Percentiles rank a stretch among this genome's conserved stretches.
Evolutionary conservation across 2,113 vertebrate species (phyloP).

Genomic region (Gambusia holbrooki): DNA sequence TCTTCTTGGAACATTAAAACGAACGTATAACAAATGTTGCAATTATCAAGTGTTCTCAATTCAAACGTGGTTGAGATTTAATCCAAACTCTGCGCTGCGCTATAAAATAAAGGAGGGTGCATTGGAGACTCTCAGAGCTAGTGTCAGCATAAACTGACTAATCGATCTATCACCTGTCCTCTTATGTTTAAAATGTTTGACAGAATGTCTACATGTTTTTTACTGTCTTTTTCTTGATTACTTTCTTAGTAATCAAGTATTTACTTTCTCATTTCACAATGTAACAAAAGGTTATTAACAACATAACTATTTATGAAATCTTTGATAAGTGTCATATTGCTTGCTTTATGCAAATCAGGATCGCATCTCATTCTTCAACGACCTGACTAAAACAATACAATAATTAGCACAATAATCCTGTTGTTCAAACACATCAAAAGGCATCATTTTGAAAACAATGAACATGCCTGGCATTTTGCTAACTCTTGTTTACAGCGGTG

Average conservation of each 20-base stretch:
- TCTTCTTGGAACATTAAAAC: constrained; percentile 24
- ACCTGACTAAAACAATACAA: background rate
- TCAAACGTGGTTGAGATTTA: constrained; percentile 28
- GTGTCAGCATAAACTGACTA: constrained; percentile 2
- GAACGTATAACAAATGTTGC: constrained; percentile 28
- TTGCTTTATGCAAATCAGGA: background rate
- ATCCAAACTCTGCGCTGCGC: constrained; percentile 19
- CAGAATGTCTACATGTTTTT: background rate
- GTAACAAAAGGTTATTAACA: background rate
- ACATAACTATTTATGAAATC: background rate
- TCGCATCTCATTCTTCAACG: background rate
- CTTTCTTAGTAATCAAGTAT: background rate
- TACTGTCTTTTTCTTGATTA: background rate
- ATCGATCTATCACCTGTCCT: constrained; percentile 12
- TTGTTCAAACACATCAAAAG: background rate
- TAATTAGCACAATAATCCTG: background rate
- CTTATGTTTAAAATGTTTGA: constrained; percentile 1
- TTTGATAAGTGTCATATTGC: background rate
- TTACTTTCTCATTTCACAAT: background rate
- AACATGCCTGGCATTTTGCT: background rate
- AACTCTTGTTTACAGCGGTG: background rate
- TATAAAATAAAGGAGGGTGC: background rate
- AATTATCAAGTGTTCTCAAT: constrained; percentile 5
- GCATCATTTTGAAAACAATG: background rate
- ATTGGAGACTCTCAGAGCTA: background rate